These are phyloP conservation scores for Ciconia stormi DNA, from an alignment of 2,113 vertebrate genomes.

Conservation along the genomic window DNA sequence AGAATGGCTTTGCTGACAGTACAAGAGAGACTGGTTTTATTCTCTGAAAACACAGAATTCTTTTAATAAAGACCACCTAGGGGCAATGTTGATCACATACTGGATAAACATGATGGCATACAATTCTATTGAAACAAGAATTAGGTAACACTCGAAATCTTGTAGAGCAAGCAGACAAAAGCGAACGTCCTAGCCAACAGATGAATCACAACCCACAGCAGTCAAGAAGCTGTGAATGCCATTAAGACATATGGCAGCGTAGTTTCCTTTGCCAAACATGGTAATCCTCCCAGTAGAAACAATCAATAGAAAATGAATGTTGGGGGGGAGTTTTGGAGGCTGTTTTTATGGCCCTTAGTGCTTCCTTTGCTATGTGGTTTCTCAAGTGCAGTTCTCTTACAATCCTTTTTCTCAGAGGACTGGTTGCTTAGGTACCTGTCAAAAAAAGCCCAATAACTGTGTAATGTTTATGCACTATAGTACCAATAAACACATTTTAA, in stretches of 20 bases:
- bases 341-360: not conserved
- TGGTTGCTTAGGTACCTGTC: not conserved
- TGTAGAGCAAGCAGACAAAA: not conserved
- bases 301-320: not conserved
- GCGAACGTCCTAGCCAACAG: not conserved
- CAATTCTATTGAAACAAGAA: not conserved
- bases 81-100: not conserved
- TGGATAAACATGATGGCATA: not conserved
- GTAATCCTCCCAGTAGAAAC: not conserved
- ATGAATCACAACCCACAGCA: not conserved
- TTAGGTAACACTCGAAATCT: not conserved
- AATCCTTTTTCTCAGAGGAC: not conserved
- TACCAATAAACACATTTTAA: not conserved
- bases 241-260: not conserved
- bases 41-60: not conserved
- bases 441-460: not conserved
- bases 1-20: not conserved
- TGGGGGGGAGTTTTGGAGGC: not conserved
- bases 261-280: not conserved
- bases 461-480: not conserved
- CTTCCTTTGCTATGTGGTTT: not conserved
- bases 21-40: not conserved
- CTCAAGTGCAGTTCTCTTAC: not conserved
- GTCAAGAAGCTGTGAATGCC: not conserved
- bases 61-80: not conserved